Percentiles rank a stretch among this genome's conserved stretches.
These are phyloP conservation scores for Parauchenoglanis punctatus DNA, from an alignment of 2,797 vertebrate species.

Conservation along the genomic window DNA sequence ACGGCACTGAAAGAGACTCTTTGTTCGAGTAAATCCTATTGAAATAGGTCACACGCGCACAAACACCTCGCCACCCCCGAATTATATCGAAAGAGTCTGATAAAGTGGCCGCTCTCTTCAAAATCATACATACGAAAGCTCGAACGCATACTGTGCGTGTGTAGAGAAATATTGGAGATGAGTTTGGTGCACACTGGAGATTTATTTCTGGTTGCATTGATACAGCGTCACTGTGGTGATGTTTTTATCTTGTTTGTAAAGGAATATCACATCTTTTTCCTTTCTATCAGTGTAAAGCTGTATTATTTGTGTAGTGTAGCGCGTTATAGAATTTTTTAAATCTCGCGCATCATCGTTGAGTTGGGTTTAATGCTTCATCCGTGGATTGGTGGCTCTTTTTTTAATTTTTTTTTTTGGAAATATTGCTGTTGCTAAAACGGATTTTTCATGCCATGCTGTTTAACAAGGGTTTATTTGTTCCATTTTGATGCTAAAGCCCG, in stretches of 20 bases:
- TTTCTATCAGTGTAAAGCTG: background rate
- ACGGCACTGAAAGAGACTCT: conserved; percentile 45
- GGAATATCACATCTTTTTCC: background rate
- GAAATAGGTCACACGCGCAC: conserved; percentile 51
- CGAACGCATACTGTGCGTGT: background rate
- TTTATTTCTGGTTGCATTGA: background rate
- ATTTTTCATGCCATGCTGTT: background rate
- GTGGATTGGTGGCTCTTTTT: background rate
- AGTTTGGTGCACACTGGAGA: background rate
- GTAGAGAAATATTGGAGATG: background rate
- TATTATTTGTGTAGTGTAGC: no score
- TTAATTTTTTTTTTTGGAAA: background rate
- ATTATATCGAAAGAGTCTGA: conserved; percentile 9
- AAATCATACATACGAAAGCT: background rate
- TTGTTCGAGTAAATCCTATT: conserved; percentile 54
- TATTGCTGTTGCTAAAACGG: background rate
- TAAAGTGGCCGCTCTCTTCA: background rate
- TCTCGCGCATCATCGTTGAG: background rate
- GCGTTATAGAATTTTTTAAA: no score
- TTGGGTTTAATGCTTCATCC: no score
- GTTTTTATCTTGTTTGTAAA: background rate
- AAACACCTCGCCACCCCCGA: background rate
- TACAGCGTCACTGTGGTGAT: no score
- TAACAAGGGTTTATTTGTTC: background rate
- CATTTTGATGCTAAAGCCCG: background rate